Evolutionary conservation across 2,888 invertebrate species (phyloP), one percentile per base, ranked within the genome.

Genomic region (Diabrotica balteata): DNA sequence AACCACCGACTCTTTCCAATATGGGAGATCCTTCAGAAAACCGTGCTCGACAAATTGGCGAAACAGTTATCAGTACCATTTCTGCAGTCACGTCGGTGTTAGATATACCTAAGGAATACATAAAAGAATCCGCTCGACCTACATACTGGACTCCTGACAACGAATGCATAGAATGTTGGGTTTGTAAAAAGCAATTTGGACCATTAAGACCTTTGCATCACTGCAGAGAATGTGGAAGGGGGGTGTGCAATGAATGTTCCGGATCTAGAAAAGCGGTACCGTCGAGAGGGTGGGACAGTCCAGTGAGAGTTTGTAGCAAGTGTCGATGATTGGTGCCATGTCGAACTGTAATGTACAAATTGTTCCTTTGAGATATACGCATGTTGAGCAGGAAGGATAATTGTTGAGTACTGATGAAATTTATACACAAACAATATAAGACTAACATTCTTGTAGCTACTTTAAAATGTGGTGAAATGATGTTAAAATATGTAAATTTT

Each of bases 111-210:
- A 89, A 90, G 83, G 90, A 92, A 89, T 80, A 90, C 55, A 90
- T 94, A 57, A 93, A 93, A 81, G 92, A 92, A 73, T 87, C 90
- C 6, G 92, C 90, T 7, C 85, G 93, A 50, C 94, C 94, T 0
- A 84, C 88, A 0, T 94, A 94, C 81, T 94, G 94, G 94, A 88
- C 90, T 46, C 92, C 93, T 0, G 94, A 94, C 81, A 86, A 86
- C 7, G 89, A 92, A 76, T 89, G 92, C 60, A 86, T 85, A 22
- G 82, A 84, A 63, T 94, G 94, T 80, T 85, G 84, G 69, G 87
- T 63, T 8, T 94, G 94, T 80, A 83, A 87, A 43, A 80, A 83
- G 44, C 81, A 83, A 42, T 93, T 94, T 80, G 87, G 86, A 7
- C 80, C 83, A 2, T 83, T 84, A 22, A 83, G 85, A 67, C 76